These are phyloP conservation scores for Trachymyrmex septentrionalis DNA, from an alignment of 1,140 invertebrate species.

Conservation along the genomic window DNA sequence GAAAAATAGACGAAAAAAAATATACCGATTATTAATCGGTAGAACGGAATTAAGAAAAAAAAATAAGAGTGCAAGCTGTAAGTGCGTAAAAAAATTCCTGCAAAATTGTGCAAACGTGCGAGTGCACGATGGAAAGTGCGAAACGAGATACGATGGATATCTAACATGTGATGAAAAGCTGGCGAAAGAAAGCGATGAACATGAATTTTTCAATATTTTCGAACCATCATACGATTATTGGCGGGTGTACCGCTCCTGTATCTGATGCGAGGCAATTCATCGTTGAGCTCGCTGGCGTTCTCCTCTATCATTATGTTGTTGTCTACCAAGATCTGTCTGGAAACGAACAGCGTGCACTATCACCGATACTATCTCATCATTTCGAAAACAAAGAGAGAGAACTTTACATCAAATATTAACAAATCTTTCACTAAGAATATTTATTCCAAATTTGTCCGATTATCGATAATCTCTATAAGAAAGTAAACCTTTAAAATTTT, in stretches of 20 bases:
- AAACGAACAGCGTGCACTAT: slow-evolving; percentile 68
- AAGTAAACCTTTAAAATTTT: not conserved
- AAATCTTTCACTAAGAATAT: not conserved
- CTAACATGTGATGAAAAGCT: not conserved
- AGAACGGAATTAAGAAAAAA: not conserved
- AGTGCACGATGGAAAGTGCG: not conserved
- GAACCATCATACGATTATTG: slow-evolving; percentile 85
- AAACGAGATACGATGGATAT: not conserved
- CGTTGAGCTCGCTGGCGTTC: slow-evolving; percentile 79
- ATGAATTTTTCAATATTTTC: slow-evolving; percentile 72
- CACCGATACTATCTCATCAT: slow-evolving; percentile 10
- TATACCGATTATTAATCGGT: slow-evolving; percentile 8
- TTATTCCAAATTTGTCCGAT: not conserved
- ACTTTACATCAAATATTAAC: too few relatives aligned
- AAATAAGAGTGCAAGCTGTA: slow-evolving; percentile 12
- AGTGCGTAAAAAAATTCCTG: not conserved
- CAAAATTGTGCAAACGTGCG: not conserved
- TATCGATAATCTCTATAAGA: not conserved
- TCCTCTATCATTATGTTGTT: slow-evolving; percentile 84
- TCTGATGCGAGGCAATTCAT: slow-evolving; percentile 82
- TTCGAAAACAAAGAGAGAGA: not conserved
- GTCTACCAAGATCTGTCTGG: slow-evolving; percentile 82
- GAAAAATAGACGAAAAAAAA: slow-evolving; percentile 30
- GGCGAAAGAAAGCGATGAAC: slow-evolving; percentile 50
- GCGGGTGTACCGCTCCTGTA: slow-evolving; percentile 79